A percentile compares a stretch with the other conserved stretches of the same genome.
These are phyloP conservation scores for Protophormia terraenovae DNA, from an alignment of 2,888 invertebrate species.

Conservation along the genomic window DNA sequence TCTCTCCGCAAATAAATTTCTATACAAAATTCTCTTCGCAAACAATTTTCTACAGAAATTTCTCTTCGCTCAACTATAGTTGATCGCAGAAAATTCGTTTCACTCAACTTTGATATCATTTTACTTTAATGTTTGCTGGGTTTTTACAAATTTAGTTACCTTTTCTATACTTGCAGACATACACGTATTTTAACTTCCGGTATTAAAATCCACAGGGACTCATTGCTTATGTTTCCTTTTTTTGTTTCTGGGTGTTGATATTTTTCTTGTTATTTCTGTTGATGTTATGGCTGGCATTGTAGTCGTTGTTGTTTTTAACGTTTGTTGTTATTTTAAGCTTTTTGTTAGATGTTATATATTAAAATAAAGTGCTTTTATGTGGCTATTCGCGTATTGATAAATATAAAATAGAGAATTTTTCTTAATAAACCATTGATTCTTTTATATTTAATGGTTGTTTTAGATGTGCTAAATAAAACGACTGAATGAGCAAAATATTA, in stretches of 20 bases:
- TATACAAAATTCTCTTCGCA: too few species aligned
- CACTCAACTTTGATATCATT: too few species aligned
- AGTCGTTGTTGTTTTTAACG: constrained; percentile 21
- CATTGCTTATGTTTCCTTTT: constrained; percentile 60
- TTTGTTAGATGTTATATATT: constrained; percentile 55
- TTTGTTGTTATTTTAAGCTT: constrained; percentile 15
- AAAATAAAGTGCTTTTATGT: constrained; percentile 66
- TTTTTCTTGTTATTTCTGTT: constrained; percentile 16
- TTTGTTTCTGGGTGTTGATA: constrained; percentile 34
- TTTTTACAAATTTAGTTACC: neutral
- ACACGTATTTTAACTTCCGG: constrained; percentile 53
- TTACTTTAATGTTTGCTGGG: constrained; percentile 20
- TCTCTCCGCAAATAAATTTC: too few species aligned
- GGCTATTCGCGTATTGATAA: constrained; percentile 30
- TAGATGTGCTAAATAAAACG: neutral
- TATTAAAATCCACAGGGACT: constrained; percentile 62
- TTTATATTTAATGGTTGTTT: neutral
- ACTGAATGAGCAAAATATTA: neutral
- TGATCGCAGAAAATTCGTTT: too few species aligned
- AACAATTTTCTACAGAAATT: too few species aligned
- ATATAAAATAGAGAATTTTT: constrained; percentile 13
- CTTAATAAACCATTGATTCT: constrained; percentile 56
- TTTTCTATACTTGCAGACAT: constrained; percentile 26
- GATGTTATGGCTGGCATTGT: constrained; percentile 13
- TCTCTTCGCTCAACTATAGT: too few species aligned